Conservation (phyloP, 2,888 invertebrate species). For the Drosophila falleni region DNA sequence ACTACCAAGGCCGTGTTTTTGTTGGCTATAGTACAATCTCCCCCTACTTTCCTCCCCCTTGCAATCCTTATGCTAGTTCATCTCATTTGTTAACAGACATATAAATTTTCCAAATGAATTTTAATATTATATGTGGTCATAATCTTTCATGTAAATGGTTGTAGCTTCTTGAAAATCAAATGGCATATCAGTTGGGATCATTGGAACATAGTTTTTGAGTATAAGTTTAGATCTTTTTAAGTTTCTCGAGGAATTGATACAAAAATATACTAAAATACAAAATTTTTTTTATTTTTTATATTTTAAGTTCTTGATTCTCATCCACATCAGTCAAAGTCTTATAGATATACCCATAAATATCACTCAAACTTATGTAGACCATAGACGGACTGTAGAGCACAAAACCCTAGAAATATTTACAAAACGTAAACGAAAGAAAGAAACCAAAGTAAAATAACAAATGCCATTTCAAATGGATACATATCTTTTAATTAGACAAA, state of each 20-base stretch:
- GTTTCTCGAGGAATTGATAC: constrained; percentile 6
- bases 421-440: constrained; percentile 7
- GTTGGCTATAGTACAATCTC: constrained; percentile 61
- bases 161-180: constrained; percentile 73
- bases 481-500: constrained; percentile 61
- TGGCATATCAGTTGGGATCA: constrained; percentile 78
- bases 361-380: constrained; percentile 18
- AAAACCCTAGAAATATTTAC: constrained; percentile 33
- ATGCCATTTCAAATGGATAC: constrained; percentile 75
- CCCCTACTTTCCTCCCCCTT: background rate
- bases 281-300: background rate
- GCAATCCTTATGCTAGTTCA: constrained; percentile 6
- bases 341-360: constrained; percentile 20
- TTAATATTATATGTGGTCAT: constrained; percentile 18
- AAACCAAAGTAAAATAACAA: constrained; percentile 40
- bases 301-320: background rate
- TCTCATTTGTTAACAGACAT: background rate
- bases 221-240: background rate
- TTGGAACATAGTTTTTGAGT: constrained; percentile 38
- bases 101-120: background rate
- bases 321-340: constrained; percentile 17
- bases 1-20: constrained; percentile 68
- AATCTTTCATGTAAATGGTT: constrained; percentile 58
- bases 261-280: background rate
- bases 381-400: constrained; percentile 35